Evolutionary conservation across 2,797 vertebrate species (phyloP), one percentile per base, ranked within the genome.

Genomic region (Sebastes diploproa): DNA sequence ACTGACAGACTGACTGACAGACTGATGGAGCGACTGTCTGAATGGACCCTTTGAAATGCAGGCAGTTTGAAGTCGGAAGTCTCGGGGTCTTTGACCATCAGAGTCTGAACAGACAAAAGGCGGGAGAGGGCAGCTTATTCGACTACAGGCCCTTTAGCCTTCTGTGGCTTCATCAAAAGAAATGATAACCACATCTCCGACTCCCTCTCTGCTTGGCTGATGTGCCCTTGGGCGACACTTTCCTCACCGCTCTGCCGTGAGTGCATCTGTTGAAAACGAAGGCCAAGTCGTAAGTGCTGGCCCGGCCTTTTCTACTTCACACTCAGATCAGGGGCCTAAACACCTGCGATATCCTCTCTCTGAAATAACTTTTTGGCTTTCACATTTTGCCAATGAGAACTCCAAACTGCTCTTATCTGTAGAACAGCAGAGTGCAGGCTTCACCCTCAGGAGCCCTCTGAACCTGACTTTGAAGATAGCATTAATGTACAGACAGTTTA

Each of bases 41-140:
- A 87, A 85, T 83, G 81, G 69, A 81, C 71, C 36, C 81, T 94
- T 93, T 94, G 93, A 94, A 94, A 93, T 88, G 90, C 85, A 92
- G 80, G 65, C 78, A 68, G 89, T 89, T 93, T 93, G 92, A 94
- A 93, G 92, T 83, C 77, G 42, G 85, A 85, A 92, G 89, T 90
- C 88, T 89, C 77, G 8, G 75, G 86, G 87, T 91, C 90, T 92
- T 93, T 94, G 90, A 89, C 90, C 86, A 86, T 85, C 84, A 82
- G 78, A 90, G 82, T 77, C 76, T 82, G 58, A 81, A 83, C 87
- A 86, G 85, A 92, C 89, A 86, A 93, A 92, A 90, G 87, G 86
- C 52, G 13, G 30, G 83, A 82, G 88, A 80, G 88, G 85, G 90
- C 88, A 92, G 82, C 81, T 82, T 70, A 84, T 93, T 89, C 69